These are phyloP conservation scores for Stenchaetothrips biformis DNA, from an alignment of 2,888 invertebrate genomes.

Conservation along the genomic window DNA sequence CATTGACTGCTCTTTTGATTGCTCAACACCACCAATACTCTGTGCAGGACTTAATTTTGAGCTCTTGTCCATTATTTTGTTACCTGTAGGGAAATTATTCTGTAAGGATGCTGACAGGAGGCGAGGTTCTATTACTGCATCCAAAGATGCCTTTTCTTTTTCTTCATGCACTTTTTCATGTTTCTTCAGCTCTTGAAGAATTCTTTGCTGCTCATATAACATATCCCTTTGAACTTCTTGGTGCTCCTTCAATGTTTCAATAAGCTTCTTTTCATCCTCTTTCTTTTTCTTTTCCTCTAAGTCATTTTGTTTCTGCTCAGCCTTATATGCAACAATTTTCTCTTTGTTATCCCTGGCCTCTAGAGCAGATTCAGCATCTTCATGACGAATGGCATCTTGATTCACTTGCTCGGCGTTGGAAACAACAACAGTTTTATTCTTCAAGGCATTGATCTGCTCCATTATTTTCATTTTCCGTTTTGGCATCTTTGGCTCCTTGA, in stretches of 20 bases:
- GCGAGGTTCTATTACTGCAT: background rate
- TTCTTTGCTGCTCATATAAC: slow-evolving; percentile 61
- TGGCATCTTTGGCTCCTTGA: slow-evolving; percentile 37
- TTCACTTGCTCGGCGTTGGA: slow-evolving; percentile 42
- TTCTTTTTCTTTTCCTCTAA: slow-evolving; percentile 33
- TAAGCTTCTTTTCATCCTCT: slow-evolving; percentile 44
- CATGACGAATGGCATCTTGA: slow-evolving; percentile 45
- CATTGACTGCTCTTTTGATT: no score
- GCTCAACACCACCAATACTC: no score
- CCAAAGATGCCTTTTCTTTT: slow-evolving; percentile 24
- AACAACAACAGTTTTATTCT: slow-evolving; percentile 31
- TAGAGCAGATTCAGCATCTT: slow-evolving; percentile 44
- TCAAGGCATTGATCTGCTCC: slow-evolving; percentile 26
- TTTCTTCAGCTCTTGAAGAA: slow-evolving; percentile 57
- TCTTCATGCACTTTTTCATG: slow-evolving; percentile 47
- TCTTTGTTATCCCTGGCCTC: slow-evolving; percentile 42
- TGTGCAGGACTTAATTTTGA: no score
- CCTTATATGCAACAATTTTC: slow-evolving; percentile 47
- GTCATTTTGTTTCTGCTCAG: slow-evolving; percentile 47
- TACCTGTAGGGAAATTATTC: no score
- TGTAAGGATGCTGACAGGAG: no score
- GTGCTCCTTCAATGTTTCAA: slow-evolving; percentile 63
- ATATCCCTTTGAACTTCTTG: slow-evolving; percentile 63
- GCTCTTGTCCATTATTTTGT: no score
- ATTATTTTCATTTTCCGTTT: slow-evolving; percentile 30